Conservation (phyloP, 2,113 vertebrate species). For the Nothobranchius furzeri region DNA sequence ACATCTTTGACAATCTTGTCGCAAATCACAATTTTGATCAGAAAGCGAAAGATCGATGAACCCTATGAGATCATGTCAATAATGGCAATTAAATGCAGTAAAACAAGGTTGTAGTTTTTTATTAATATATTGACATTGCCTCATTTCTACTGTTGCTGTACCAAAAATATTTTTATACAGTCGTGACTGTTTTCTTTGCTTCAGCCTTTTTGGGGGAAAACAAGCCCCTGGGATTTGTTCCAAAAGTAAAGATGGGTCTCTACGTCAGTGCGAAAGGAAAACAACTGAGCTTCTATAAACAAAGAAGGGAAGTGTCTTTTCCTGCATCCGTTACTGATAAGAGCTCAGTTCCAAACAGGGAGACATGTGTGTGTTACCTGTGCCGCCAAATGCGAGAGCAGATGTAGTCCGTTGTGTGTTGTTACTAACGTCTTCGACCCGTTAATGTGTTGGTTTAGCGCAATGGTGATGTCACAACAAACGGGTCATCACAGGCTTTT, state of each 20-base stretch:
- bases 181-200: background rate
- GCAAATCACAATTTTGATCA: no score
- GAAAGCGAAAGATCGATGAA: no score
- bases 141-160: no score
- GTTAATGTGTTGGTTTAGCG: background rate
- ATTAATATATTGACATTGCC: no score
- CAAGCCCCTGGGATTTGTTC: background rate
- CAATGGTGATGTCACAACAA: slow-evolving; percentile 1
- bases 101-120: no score
- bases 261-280: slow-evolving; percentile 21
- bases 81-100: no score
- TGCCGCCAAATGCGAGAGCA: slow-evolving; percentile 1
- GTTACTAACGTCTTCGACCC: slow-evolving; percentile 5
- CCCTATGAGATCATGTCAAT: no score
- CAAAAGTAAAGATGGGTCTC: slow-evolving; percentile 12
- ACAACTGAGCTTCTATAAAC: slow-evolving; percentile 51
- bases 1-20: no score
- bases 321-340: slow-evolving; percentile 54
- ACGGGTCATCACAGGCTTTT: background rate
- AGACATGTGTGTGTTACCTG: slow-evolving; percentile 1
- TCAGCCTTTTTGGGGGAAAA: slow-evolving; percentile 5
- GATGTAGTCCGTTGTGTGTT: background rate
- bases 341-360: slow-evolving; percentile 14
- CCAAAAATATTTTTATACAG: no score
- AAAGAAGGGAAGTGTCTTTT: slow-evolving; percentile 69